Evolutionary conservation across 1,140 invertebrate species (phyloP).

Genomic region (Zaprionus lachaisei): DNA sequence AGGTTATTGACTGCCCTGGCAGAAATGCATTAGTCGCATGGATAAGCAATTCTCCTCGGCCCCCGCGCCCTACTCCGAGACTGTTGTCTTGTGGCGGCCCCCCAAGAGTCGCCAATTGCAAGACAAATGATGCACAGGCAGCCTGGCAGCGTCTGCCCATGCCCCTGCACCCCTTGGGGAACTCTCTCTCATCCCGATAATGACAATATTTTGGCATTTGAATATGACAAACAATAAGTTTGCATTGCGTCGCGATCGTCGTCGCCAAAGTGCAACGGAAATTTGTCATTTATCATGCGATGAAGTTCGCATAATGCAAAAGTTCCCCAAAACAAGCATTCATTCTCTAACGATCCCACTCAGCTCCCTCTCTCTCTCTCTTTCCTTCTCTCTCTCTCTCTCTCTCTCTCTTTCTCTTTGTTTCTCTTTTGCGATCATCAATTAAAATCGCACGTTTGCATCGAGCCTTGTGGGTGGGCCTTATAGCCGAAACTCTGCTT

Average conservation of each 20-base stretch:
- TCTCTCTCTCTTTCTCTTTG: neutral
- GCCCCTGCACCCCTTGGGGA: neutral
- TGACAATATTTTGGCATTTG: constrained; percentile 79
- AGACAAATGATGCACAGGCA: constrained; percentile 69
- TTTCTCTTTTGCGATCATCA: constrained; percentile 57
- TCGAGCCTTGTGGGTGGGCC: constrained; percentile 66
- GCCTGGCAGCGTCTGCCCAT: constrained; percentile 13
- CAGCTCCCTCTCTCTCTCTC: constrained; percentile 7
- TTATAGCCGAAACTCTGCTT: constrained; percentile 48
- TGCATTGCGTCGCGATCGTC: constrained; percentile 28
- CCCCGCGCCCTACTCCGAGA: neutral
- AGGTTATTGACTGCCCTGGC: constrained; percentile 42
- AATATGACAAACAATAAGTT: constrained; percentile 78
- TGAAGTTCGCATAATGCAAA: constrained; percentile 60
- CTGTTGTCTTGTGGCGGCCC: constrained; percentile 26
- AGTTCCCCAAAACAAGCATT: constrained; percentile 30
- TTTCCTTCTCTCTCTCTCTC: neutral
- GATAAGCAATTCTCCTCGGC: constrained; percentile 30
- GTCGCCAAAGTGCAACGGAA: constrained; percentile 70
- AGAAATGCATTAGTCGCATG: constrained; percentile 67
- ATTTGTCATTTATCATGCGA: constrained; percentile 78
- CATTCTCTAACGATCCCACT: constrained; percentile 42
- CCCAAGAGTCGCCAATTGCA: constrained; percentile 55
- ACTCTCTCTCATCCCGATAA: constrained; percentile 45
- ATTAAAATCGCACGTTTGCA: constrained; percentile 78